Percentiles rank a stretch among this genome's conserved stretches.
These are phyloP conservation scores for Chaenogobius annularis DNA, from an alignment of 2,113 vertebrate genomes.

Conservation along the genomic window DNA sequence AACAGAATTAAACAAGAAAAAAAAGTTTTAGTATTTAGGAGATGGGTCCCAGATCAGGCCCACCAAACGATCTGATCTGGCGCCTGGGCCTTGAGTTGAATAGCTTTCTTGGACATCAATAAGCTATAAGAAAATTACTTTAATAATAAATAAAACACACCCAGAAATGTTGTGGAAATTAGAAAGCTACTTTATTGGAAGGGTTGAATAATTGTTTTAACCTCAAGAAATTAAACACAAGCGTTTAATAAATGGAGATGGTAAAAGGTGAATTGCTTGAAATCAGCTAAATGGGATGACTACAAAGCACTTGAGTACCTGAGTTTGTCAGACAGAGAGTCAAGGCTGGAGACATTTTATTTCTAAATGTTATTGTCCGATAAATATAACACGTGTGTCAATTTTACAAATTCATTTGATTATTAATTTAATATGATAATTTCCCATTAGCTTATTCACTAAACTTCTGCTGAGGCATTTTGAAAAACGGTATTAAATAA, in stretches of 20 bases:
- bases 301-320: background rate
- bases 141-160: no score
- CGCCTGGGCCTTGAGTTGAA: no score
- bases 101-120: no score
- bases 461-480: background rate
- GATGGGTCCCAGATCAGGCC: no score
- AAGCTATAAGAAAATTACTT: no score
- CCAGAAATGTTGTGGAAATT: slow-evolving; percentile 19
- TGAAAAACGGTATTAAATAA: background rate
- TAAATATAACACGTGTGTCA: background rate
- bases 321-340: background rate
- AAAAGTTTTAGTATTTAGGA: no score
- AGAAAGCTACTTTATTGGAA: slow-evolving; percentile 50
- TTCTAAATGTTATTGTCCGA: background rate
- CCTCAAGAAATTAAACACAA: slow-evolving; percentile 7
- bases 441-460: background rate
- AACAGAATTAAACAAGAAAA: no score
- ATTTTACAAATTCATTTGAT: background rate
- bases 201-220: slow-evolving; percentile 16
- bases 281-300: background rate
- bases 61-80: no score
- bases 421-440: background rate
- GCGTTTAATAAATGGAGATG: slow-evolving; percentile 4
- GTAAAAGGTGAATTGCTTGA: background rate
- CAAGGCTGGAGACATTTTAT: background rate